A percentile compares a stretch with the other conserved stretches of the same genome.
Conservation (phyloP, 2,888 invertebrate genomes). For the Lepidochrysops patricia region DNA sequence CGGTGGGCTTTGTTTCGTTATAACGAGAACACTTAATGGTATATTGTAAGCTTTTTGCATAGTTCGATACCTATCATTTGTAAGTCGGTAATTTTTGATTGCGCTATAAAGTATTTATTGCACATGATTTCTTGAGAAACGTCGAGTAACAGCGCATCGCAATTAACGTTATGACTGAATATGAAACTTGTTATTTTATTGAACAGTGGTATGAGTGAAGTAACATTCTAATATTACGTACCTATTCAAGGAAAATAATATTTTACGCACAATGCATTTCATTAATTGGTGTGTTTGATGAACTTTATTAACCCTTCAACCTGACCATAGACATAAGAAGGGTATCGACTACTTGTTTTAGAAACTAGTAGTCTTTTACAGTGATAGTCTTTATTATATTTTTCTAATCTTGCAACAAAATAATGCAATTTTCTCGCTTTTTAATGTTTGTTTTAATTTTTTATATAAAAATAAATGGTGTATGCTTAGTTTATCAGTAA, state of each 20-base stretch:
- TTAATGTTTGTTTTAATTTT: too few species aligned
- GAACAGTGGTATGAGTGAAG: too few species aligned
- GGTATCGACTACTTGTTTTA: too few species aligned
- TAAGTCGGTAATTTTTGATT: conserved; percentile 7
- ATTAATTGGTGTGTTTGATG: background rate
- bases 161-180: background rate
- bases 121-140: background rate
- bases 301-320: background rate
- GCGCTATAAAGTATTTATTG: background rate
- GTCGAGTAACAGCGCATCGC: background rate
- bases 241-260: too few species aligned
- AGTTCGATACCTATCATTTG: conserved; percentile 11
- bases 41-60: conserved; percentile 52
- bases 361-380: too few species aligned
- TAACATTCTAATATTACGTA: too few species aligned
- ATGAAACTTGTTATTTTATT: background rate
- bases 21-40: conserved; percentile 56
- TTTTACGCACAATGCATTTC: too few species aligned
- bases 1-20: conserved; percentile 43
- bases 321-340: background rate
- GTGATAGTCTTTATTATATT: too few species aligned
- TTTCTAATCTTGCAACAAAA: too few species aligned
- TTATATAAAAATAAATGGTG: too few species aligned
- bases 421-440: too few species aligned
- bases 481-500: too few species aligned